Percentiles rank a stretch among this genome's conserved stretches.
These are phyloP conservation scores for Sparidentex hasta DNA, from an alignment of 2,797 vertebrate species.

Conservation along the genomic window DNA sequence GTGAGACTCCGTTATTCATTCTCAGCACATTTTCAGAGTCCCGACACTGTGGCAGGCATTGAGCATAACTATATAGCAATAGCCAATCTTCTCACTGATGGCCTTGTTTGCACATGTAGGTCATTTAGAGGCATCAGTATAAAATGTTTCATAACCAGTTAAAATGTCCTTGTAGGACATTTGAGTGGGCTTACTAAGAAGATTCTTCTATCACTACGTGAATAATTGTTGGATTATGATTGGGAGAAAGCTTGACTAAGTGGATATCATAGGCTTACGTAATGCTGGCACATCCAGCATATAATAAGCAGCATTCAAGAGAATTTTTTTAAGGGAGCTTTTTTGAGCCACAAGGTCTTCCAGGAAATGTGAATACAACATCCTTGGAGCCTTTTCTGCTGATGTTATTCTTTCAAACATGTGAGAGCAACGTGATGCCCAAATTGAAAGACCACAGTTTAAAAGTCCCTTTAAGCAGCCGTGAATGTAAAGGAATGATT, in stretches of 20 bases:
- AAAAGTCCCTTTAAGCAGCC: not conserved
- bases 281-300: not conserved
- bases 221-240: not conserved
- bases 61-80: too few relatives aligned
- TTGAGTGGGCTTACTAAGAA: not conserved
- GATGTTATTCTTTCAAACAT: not conserved
- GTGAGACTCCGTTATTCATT: too few relatives aligned
- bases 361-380: not conserved
- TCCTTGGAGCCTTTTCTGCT: not conserved
- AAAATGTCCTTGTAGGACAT: not conserved
- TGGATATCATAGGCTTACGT: not conserved
- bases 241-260: not conserved
- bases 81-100: too few relatives aligned
- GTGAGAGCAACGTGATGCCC: not conserved
- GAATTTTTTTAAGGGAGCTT: not conserved
- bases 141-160: too few relatives aligned
- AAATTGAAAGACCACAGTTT: not conserved
- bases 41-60: too few relatives aligned
- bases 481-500: constrained; percentile 21
- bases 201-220: not conserved
- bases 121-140: too few relatives aligned
- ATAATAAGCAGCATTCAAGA: not conserved
- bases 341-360: not conserved
- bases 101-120: too few relatives aligned
- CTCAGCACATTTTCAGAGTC: too few relatives aligned